Percentiles rank a stretch among this genome's conserved stretches.
Conservation (phyloP, 37 sponge, comb jelly and placozoan genomes). For the Haliclona indistincta region DNA sequence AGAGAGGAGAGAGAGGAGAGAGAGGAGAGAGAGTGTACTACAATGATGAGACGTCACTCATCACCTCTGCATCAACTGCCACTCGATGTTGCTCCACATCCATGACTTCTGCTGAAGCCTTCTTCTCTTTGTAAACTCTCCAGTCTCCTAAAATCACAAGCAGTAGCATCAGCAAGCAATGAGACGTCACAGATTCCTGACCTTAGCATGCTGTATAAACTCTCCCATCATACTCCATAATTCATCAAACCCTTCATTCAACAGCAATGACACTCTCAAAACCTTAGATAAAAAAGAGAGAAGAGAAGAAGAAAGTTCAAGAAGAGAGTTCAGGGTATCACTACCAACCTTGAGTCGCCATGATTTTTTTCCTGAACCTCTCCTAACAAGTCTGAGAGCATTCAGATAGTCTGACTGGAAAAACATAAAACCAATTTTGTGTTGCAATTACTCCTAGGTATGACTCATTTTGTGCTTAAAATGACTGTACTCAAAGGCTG, state of each 20-base stretch:
- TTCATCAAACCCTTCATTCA: constrained; percentile 47
- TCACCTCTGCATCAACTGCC: constrained; percentile 48
- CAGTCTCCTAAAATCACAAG: constrained; percentile 23
- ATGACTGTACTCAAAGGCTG: too few species aligned
- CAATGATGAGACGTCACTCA: too few species aligned
- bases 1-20: too few species aligned
- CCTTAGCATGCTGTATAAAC: constrained; percentile 34
- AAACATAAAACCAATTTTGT: too few species aligned
- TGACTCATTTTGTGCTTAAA: too few species aligned
- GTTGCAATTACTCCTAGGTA: too few species aligned
- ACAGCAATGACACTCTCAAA: constrained; percentile 45
- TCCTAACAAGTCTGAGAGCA: constrained; percentile 78
- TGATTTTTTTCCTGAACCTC: background rate
- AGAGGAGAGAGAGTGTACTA: too few species aligned
- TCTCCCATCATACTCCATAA: constrained; percentile 52
- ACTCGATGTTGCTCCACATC: constrained; percentile 70
- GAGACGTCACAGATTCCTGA: constrained; percentile 7
- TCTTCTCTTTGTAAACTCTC: constrained; percentile 36
- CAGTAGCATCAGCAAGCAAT: background rate
- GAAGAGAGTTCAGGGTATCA: background rate
- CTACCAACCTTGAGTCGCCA: background rate
- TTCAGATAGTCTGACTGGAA: constrained; percentile 83
- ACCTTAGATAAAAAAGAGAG: constrained; percentile 30
- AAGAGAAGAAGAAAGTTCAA: background rate
- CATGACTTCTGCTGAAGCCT: constrained; percentile 37